A percentile compares a stretch with the other conserved stretches of the same genome.
Evolutionary conservation across 1,140 invertebrate species (phyloP).

Genomic region (Frieseomelitta varia): DNA sequence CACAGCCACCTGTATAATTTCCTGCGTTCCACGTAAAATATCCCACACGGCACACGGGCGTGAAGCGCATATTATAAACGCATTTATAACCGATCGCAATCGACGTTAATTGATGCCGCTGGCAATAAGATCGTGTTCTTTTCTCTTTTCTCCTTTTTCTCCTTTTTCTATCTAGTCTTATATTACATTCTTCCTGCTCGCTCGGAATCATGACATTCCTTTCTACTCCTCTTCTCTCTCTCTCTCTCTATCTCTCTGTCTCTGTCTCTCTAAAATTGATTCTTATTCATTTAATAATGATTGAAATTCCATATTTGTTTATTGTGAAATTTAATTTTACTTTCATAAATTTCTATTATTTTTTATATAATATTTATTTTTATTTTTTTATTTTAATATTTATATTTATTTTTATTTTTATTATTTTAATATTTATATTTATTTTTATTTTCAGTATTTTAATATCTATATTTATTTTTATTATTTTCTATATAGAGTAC

Average conservation of each 20-base stretch:
- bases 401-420: no score
- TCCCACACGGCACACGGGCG: conserved; percentile 21
- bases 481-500: no score
- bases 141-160: neutral
- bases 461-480: no score
- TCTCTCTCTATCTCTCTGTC: neutral
- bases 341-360: no score
- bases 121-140: conserved; percentile 23
- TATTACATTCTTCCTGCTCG: conserved; percentile 22
- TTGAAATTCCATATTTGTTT: no score
- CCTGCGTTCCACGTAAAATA: conserved; percentile 45
- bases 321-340: no score
- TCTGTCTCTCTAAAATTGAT: no score
- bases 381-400: no score
- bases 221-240: conserved; percentile 4
- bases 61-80: conserved; percentile 66
- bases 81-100: conserved; percentile 67
- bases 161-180: neutral
- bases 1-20: conserved; percentile 50
- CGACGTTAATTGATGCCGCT: conserved; percentile 66
- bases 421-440: no score
- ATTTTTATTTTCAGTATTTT: no score
- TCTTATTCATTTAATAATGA: no score
- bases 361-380: no score
- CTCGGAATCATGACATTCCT: conserved; percentile 34